Evolutionary conservation across 92 coral and sea anemone species (phyloP), one percentile per base, ranked within the genome.

Genomic region (Chrysogorgia sp.): DNA sequence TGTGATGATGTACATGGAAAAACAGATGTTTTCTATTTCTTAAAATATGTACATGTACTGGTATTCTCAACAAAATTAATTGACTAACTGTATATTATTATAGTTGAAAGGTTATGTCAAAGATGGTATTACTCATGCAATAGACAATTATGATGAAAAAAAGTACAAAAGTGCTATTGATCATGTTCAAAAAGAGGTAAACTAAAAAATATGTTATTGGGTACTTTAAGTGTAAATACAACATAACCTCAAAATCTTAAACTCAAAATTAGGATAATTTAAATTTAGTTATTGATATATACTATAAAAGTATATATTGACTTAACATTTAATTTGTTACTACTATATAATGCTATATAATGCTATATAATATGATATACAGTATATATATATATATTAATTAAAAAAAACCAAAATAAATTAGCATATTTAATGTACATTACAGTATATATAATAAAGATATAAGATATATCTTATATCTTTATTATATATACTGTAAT

Each of bases 41-140:
- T 52, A 52, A 7, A 5, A 3, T 4, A 52, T 52, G 4, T 52
- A 52, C 7, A 52, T n/a, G n/a, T n/a, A n/a, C n/a, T n/a, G n/a
- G n/a, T n/a, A n/a, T n/a, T n/a, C n/a, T n/a, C n/a, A n/a, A n/a
- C n/a, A n/a, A n/a, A n/a, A n/a, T n/a, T n/a, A n/a, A 52, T 52
- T 52, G 26, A 23, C 26, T 23, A 43, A 43, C 17, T 52, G 59
- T 52, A 10, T 63, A 22, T 40, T 47, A 69, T 37, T 65, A 10
- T 65, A 71, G 78, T 17, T 71, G 78, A 71, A 71, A 34, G 78
- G 33, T 31, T 71, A 71, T 53, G 47, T 71, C 23, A 19, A 33
- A 35, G 64, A 71, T 26, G 78, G 78, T 9, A 52, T 71, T 45
- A 49, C 50, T 0, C 0, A 71, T 71, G 78, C 78, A 19, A 52